Base-by-base conservation (phyloP, 2,797 vertebrate species). In the Phoxinus dragarum region DNA sequence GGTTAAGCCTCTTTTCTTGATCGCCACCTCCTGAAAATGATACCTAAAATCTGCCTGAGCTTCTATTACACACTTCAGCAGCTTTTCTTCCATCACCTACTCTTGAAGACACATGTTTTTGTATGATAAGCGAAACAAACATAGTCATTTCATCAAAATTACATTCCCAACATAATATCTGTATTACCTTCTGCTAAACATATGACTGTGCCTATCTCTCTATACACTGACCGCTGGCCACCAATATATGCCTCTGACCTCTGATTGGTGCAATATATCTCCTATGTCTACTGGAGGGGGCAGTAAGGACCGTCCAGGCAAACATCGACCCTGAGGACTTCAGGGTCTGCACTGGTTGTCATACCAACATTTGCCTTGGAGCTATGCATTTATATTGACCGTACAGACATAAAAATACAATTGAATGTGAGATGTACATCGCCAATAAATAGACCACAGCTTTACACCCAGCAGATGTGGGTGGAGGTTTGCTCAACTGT, bases 71-170 rank as follows among this genome's bases (percentile, higher is more conserved):
- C 54, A 84, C 64, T 79, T 67, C 79, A 86, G 38, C 72, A 87
- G 52, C 74, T 86, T 82, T 80, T 82, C 59, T 49, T n/a, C 82
- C 19, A 56, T 73, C 66, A 54, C 54, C 21, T 72, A 54, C 54
- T 85, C 84, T 78, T 86, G 72, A 31, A 72, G 76, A 90, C 86
- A 83, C 36, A n/a, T 89, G 88, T 89, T 89, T 85, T 56, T 17
- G 17, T 59, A 73, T 73, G 87, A 90, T 89, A 87, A 88, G 86
- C 59, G n/a, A 74, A 87, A 77, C 75, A 84, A 84, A 86, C 79
- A 80, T 86, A 86, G 78, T 84, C 40, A 72, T 89, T 86, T 67
- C 36, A 85, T 11, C 64, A 36, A 87, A 88, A 88, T 86, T 84
- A 77, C 77, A 73, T 81, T 76, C 74, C 71, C 27, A 71, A n/a